These are phyloP conservation scores for Melanotaenia duboulayi DNA, from an alignment of 2,113 vertebrate species.

Conservation along the genomic window DNA sequence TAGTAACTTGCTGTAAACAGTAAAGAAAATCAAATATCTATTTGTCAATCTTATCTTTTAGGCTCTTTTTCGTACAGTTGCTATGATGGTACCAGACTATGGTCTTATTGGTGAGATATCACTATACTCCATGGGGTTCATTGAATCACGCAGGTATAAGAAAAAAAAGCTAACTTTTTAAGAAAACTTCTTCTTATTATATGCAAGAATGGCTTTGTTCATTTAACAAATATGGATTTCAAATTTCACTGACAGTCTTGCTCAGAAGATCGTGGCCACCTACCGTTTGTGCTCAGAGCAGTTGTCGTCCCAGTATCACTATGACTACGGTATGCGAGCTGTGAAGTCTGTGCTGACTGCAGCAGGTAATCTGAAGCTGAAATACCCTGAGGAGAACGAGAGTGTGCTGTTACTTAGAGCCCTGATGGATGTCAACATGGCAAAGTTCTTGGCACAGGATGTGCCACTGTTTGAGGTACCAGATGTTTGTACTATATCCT, in stretches of 20 bases:
- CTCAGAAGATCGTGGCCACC: constrained; percentile 95
- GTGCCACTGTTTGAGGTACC: constrained; percentile 93
- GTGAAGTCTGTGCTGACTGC: constrained; percentile 96
- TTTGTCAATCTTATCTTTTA: constrained; percentile 64
- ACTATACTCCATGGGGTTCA: constrained; percentile 95
- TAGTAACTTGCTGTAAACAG: not conserved
- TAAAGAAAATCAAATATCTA: not conserved
- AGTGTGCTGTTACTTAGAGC: constrained; percentile 88
- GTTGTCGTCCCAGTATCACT: constrained; percentile 94
- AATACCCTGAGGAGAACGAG: constrained; percentile 89
- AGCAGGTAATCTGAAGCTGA: constrained; percentile 92
- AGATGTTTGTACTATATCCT: not conserved
- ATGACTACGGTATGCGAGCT: constrained; percentile 93
- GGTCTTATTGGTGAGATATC: constrained; percentile 95
- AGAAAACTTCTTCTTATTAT: not conserved
- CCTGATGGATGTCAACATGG: constrained; percentile 91
- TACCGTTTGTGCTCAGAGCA: constrained; percentile 95
- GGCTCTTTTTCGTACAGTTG: constrained; percentile 93
- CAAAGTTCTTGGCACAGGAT: constrained; percentile 94
- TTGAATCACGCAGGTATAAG: constrained; percentile 90
- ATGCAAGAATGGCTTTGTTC: not conserved
- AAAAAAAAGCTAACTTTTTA: not conserved
- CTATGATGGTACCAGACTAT: constrained; percentile 98
- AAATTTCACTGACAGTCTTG: constrained; percentile 80
- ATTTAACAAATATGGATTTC: not conserved